Conservation (phyloP, 2,797 vertebrate genomes). For the Coregonus ussuriensis region DNA sequence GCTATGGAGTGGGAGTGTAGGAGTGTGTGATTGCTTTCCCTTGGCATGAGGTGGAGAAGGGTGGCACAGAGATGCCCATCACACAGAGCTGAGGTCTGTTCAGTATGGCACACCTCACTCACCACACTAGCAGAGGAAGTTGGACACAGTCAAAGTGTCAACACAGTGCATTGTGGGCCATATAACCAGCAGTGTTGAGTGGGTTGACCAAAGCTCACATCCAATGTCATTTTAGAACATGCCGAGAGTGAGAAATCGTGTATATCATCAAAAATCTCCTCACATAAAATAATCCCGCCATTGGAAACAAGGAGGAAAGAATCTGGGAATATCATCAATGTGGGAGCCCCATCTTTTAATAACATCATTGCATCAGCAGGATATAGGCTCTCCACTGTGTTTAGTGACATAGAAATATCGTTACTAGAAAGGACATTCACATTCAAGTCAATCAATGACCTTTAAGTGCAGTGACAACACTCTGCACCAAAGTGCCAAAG, state of each 20-base stretch:
- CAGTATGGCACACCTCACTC: conserved; percentile 47
- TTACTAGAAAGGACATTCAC: background rate
- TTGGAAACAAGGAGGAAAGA: too few relatives aligned
- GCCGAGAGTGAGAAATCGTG: conserved; percentile 43
- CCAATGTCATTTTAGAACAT: conserved; percentile 59
- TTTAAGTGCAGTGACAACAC: conserved; percentile 31
- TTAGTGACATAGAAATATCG: background rate
- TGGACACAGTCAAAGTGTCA: conserved; percentile 63
- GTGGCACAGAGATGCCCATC: conserved; percentile 52
- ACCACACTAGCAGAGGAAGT: conserved; percentile 56
- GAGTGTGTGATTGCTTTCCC: background rate
- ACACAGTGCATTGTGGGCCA: conserved; percentile 50
- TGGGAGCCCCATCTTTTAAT: too few relatives aligned
- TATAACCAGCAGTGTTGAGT: conserved; percentile 56
- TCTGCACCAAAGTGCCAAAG: conserved; percentile 34
- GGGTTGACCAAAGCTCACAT: conserved; percentile 60
- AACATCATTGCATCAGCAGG: background rate
- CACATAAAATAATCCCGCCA: conserved; percentile 35
- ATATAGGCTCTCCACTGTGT: background rate
- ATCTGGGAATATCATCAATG: too few relatives aligned
- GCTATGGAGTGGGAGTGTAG: too few relatives aligned
- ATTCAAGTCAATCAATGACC: conserved; percentile 42
- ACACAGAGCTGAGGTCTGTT: conserved; percentile 71
- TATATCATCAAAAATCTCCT: too few relatives aligned
- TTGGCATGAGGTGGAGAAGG: background rate